phyloP scores from a whole-genome alignment of 2,888 invertebrate genomes.

The Lamproptera curius region DNA sequence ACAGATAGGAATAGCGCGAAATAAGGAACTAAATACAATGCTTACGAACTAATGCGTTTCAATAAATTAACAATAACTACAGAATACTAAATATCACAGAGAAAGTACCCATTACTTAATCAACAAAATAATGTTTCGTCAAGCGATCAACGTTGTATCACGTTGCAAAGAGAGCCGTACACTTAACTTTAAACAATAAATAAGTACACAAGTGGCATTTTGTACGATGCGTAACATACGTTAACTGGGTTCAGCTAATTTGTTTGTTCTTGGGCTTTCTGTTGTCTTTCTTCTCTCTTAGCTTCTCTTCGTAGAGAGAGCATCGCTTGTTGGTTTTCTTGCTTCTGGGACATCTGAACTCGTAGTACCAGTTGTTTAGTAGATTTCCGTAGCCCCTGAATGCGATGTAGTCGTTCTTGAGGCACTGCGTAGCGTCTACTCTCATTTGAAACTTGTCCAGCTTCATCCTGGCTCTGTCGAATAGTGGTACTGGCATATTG shows the following conservation, averaged over 20 bases:
- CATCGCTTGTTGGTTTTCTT: conserved; percentile 48
- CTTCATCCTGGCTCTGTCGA: conserved; percentile 55
- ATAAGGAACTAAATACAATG: conserved; percentile 52
- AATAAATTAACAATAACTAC: conserved; percentile 69
- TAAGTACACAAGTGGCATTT: conserved; percentile 34
- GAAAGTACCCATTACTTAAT: conserved; percentile 76
- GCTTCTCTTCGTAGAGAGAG: conserved; percentile 42
- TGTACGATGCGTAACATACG: conserved; percentile 24
- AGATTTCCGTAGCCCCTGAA: conserved; percentile 78
- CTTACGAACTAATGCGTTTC: conserved; percentile 61
- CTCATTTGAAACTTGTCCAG: conserved; percentile 52
- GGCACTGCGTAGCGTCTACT: conserved; percentile 72
- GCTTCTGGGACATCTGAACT: conserved; percentile 59
- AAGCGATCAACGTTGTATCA: conserved; percentile 51
- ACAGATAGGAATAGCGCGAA: conserved; percentile 21
- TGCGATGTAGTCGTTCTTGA: conserved; percentile 80
- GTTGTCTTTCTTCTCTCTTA: conserved; percentile 46
- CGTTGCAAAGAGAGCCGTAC: conserved; percentile 38
- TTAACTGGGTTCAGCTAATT: conserved; percentile 10
- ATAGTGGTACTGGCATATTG: conserved; percentile 48
- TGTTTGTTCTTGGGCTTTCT: conserved; percentile 30
- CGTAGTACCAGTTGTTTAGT: conserved; percentile 77
- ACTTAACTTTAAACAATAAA: conserved; percentile 34
- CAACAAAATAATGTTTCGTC: conserved; percentile 67
- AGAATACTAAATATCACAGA: conserved; percentile 78